Evolutionary conservation across 2,797 vertebrate genomes (phyloP), one percentile per base, ranked within the genome.

Genomic region (Harpagifer antarcticus): DNA sequence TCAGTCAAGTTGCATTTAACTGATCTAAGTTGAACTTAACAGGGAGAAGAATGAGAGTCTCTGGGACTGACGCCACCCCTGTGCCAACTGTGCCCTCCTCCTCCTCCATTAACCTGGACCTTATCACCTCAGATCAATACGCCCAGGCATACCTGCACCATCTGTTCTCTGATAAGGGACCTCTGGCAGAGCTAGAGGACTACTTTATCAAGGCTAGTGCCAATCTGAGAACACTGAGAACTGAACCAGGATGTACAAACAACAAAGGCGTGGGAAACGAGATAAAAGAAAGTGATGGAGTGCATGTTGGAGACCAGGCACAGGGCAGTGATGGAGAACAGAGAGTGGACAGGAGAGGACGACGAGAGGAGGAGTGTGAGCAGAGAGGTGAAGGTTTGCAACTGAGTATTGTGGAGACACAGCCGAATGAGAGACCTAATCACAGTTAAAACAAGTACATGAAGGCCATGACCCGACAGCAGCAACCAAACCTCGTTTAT

Each of bases 101-200:
- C 43, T 50, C 68, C 43, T 68, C 60, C 64, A 48, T 86, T n/a
- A 79, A 88, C 84, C 71, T 81, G 60, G 85, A 91, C 77, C 81
- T 89, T 60, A 88, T 92, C 87, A 82, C 91, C 43, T 86, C 91
- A 17, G 89, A 91, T 71, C 85, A 89, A 31, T 94, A 90, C 47
- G 12, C 86, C 37, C 72, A 88, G 78, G 86, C 85, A 7, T 94
- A 93, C 73, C 49, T 94, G 74, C 84, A 91, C 45, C 81, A 65
- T 19, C 58, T 94, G 33, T 92, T 94, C 81, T 89, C 92, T 7
- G 62, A 64, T 10, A 57, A 86, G 13, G 91, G 91, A 6, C 92
- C 92, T 0, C 70, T 93, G 60, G 82, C 84, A 20, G 60, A 82
- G 69, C 82, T 93, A 74, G 52, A 90, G 83, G 73, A 69, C 54